Percentiles rank a stretch among this genome's conserved stretches.
These are phyloP conservation scores for Urechis unicinctus DNA, from an alignment of 2,888 invertebrate genomes.

Conservation along the genomic window DNA sequence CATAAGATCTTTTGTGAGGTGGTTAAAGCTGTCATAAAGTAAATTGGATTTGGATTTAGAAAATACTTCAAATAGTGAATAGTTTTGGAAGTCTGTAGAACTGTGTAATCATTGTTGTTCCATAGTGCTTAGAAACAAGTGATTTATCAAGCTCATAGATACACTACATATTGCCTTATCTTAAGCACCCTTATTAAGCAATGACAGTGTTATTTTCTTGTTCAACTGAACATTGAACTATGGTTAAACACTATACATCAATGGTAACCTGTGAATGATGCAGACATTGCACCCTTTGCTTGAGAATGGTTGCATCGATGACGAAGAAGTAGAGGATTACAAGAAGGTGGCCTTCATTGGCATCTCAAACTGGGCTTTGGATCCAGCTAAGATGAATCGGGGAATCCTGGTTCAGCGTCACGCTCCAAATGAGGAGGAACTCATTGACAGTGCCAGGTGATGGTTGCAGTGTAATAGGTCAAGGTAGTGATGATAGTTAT, in stretches of 20 bases:
- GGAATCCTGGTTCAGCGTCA: constrained; percentile 38
- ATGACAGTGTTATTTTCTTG: too few relatives aligned
- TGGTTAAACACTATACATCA: too few relatives aligned
- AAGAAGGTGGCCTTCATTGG: constrained; percentile 45
- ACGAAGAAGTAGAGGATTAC: constrained; percentile 29
- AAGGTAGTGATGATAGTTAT: neutral
- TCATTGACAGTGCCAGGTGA: constrained; percentile 26
- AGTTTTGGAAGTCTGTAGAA: too few relatives aligned
- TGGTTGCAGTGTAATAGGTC: constrained; percentile 28
- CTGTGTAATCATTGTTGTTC: too few relatives aligned
- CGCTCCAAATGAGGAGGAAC: constrained; percentile 24
- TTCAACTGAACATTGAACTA: too few relatives aligned
- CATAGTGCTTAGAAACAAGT: too few relatives aligned
- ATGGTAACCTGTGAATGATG: neutral
- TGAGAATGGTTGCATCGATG: constrained; percentile 41
- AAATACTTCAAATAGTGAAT: too few relatives aligned
- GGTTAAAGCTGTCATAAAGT: too few relatives aligned
- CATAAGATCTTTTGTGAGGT: neutral
- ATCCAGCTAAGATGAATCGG: constrained; percentile 47
- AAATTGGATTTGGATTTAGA: too few relatives aligned
- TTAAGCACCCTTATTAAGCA: too few relatives aligned
- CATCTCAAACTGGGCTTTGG: constrained; percentile 48
- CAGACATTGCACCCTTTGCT: constrained; percentile 43
- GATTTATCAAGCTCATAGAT: too few relatives aligned
- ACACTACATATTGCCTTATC: too few relatives aligned